Evolutionary conservation across 1,140 invertebrate genomes (phyloP).

Genomic region (Microplitis mediator): DNA sequence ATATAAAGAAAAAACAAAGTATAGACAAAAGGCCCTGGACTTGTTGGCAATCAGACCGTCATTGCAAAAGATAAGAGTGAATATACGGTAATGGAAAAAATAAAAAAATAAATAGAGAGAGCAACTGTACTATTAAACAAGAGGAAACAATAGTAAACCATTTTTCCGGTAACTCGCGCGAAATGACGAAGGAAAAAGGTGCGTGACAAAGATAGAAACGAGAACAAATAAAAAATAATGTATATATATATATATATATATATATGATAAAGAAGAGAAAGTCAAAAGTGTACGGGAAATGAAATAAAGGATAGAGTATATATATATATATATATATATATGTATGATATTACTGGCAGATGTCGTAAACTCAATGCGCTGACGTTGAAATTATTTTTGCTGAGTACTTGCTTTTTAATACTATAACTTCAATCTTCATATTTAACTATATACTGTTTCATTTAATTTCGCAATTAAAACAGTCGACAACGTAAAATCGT

Average conservation of each 20-base stretch:
- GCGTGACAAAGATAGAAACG: background rate
- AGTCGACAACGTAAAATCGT: too few species aligned
- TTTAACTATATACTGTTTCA: background rate
- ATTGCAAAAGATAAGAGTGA: background rate
- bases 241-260: too few species aligned
- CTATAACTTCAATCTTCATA: background rate
- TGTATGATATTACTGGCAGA: background rate
- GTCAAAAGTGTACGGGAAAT: background rate
- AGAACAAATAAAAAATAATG: background rate
- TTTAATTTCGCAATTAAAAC: background rate
- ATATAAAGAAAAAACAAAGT: background rate
- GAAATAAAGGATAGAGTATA: background rate
- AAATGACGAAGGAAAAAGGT: background rate
- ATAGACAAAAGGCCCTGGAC: background rate
- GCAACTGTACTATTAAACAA: background rate
- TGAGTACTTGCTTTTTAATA: background rate
- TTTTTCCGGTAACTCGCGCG: slow-evolving; percentile 7
- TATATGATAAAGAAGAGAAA: too few species aligned
- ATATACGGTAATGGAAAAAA: background rate
- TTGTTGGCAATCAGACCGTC: background rate
- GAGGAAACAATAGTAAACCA: slow-evolving; percentile 7
- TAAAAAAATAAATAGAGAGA: background rate
- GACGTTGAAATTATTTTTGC: background rate
- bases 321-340: background rate
- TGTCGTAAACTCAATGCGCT: slow-evolving; percentile 16